Evolutionary conservation across 2,888 invertebrate genomes (phyloP).

Genomic region (Nematopogon swammerdamellus): DNA sequence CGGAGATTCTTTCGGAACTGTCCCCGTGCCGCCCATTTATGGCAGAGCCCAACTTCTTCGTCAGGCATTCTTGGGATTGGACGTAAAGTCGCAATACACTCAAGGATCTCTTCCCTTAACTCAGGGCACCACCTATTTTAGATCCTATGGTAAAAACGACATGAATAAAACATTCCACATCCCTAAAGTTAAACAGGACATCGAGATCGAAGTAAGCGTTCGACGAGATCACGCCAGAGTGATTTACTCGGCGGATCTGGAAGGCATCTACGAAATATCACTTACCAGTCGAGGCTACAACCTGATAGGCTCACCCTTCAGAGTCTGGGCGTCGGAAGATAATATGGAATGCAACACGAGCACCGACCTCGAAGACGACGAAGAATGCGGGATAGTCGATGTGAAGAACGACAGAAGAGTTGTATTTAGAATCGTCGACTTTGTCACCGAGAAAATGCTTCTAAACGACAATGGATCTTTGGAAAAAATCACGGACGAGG

Average conservation of each 20-base stretch:
- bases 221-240: slow-evolving; percentile 49
- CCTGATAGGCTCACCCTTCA: slow-evolving; percentile 59
- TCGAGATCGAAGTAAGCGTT: slow-evolving; percentile 45
- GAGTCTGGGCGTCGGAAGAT: slow-evolving; percentile 43
- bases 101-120: slow-evolving; percentile 40
- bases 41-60: slow-evolving; percentile 46
- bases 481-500: slow-evolving; percentile 43
- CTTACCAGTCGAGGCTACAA: slow-evolving; percentile 54
- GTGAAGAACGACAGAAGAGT: slow-evolving; percentile 43
- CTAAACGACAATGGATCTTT: slow-evolving; percentile 48
- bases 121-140: slow-evolving; percentile 40
- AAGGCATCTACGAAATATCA: slow-evolving; percentile 56
- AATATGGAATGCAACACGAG: slow-evolving; percentile 28
- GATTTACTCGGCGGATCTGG: slow-evolving; percentile 42
- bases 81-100: slow-evolving; percentile 30
- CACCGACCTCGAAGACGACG: slow-evolving; percentile 42
- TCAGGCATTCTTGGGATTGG: slow-evolving; percentile 38
- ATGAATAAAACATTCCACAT: slow-evolving; percentile 46
- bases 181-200: slow-evolving; percentile 46
- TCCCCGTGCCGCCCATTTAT: slow-evolving; percentile 37
- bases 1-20: slow-evolving; percentile 41
- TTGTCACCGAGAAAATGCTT: slow-evolving; percentile 55
- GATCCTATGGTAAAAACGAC: slow-evolving; percentile 41
- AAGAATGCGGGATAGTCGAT: slow-evolving; percentile 47
- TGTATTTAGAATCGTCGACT: slow-evolving; percentile 50